Evolutionary conservation across 2,888 invertebrate genomes (phyloP).

Genomic region (Chrysolina oricalcia): DNA sequence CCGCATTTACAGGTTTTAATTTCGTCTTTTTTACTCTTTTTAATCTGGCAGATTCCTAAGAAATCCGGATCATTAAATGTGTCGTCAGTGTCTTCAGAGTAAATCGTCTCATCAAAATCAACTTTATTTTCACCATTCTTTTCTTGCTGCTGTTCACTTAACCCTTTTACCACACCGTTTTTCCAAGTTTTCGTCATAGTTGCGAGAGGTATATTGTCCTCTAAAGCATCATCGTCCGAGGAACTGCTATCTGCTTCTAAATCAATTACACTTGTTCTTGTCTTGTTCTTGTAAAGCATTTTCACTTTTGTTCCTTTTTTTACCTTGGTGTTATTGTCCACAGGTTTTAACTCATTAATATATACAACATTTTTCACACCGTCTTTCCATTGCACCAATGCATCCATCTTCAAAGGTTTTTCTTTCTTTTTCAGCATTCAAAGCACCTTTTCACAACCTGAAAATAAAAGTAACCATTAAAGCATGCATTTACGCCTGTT

Average conservation of each 20-base stretch:
- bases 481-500: neutral
- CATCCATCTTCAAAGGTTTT: conserved; percentile 1
- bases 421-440: conserved; percentile 1
- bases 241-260: neutral
- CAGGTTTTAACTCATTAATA: neutral
- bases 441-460: conserved; percentile 1
- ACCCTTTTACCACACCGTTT: neutral
- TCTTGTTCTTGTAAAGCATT: neutral
- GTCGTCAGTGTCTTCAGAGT: conserved; percentile 1
- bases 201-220: neutral
- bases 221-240: neutral
- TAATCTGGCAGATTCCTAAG: neutral
- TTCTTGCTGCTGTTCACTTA: neutral
- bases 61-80: neutral
- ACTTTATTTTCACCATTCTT: neutral
- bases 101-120: neutral
- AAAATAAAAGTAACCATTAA: conserved; percentile 1
- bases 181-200: conserved; percentile 1
- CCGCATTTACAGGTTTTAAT: conserved; percentile 1
- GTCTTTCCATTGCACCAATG: neutral
- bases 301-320: neutral
- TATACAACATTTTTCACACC: neutral
- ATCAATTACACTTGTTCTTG: neutral
- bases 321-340: neutral
- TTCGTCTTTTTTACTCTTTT: neutral